Evolutionary conservation across 2,113 vertebrate genomes (phyloP), one percentile per base, ranked within the genome.

Genomic region (Tychaedon coryphoeus): DNA sequence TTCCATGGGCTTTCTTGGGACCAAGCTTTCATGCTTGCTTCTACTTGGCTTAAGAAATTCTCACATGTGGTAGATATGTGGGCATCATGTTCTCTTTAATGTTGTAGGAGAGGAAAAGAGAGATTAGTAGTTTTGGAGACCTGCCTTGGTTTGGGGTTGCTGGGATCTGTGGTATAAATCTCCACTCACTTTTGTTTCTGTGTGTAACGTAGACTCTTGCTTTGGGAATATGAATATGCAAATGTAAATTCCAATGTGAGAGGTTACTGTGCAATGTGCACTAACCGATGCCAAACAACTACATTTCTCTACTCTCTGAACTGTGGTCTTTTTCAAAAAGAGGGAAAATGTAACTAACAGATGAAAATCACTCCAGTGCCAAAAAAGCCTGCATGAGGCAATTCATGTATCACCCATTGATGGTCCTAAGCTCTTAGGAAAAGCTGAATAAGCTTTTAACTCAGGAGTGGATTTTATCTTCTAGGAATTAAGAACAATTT

Each of bases 221-320:
- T 67, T 45, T 69, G 61, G 53, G 65, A 78, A 84, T 94, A 90
- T 65, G 78, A 91, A 88, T 90, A 94, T 93, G 69, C 86, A 96
- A 96, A 92, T 81, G 31, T 83, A 29, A 94, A 95, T 95, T 96
- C 75, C 92, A 48, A 0, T 18, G 51, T 31, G 48, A 90, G 61
- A 61, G 34, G 64, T 90, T 92, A 80, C 69, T 88, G 48, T 0
- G 8, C 82, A 86, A 60, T 31, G 60, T 77, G 90, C 85, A 69
- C n/a, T 25, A 48, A 56, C 42, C 0, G 0, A 38, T 73, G 43
- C 34, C 12, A 9, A 91, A 77, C 48, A 87, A 14, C 73, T 56
- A 9, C 61, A 34, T 88, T 83, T 77, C 47, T 86, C 71, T 73
- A 7, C n/a, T 65, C 38, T 67, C 53, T 86, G 56, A 86, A 42